Conservation (phyloP, 2,797 vertebrate genomes). For the Pseudochirops corinnae region DNA sequence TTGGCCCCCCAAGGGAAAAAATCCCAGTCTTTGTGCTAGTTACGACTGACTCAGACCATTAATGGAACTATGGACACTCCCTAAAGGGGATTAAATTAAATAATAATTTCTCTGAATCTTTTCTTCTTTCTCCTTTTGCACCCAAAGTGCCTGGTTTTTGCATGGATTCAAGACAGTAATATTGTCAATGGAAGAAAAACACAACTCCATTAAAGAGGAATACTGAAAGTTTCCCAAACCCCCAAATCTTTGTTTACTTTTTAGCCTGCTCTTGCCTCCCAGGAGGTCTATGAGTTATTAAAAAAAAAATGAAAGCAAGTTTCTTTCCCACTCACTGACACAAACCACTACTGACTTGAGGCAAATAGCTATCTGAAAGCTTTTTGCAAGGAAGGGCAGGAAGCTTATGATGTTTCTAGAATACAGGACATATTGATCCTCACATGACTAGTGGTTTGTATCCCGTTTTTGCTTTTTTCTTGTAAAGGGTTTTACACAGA, state of each 20-base stretch:
- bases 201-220: slow-evolving; percentile 37
- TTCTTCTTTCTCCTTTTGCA: background rate
- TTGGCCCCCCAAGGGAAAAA: background rate
- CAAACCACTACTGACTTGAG: background rate
- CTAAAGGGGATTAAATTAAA: slow-evolving; percentile 26
- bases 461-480: background rate
- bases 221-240: background rate
- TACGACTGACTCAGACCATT: background rate
- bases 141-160: slow-evolving; percentile 6
- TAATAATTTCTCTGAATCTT: background rate
- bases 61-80: slow-evolving; percentile 37
- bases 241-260: slow-evolving; percentile 4
- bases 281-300: background rate
- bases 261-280: slow-evolving; percentile 22
- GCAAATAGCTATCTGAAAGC: slow-evolving; percentile 45
- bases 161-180: background rate
- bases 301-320: slow-evolving; percentile 38
- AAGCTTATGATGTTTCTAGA: slow-evolving; percentile 51
- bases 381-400: slow-evolving; percentile 30
- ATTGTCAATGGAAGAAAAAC: slow-evolving; percentile 33
- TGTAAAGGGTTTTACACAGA: slow-evolving; percentile 47
- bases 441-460: slow-evolving; percentile 50
- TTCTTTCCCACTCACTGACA: slow-evolving; percentile 35
- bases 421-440: slow-evolving; percentile 39
- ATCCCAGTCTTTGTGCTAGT: background rate